Conservation (phyloP, 2,113 vertebrate species). For the Limnothrissa miodon region DNA sequence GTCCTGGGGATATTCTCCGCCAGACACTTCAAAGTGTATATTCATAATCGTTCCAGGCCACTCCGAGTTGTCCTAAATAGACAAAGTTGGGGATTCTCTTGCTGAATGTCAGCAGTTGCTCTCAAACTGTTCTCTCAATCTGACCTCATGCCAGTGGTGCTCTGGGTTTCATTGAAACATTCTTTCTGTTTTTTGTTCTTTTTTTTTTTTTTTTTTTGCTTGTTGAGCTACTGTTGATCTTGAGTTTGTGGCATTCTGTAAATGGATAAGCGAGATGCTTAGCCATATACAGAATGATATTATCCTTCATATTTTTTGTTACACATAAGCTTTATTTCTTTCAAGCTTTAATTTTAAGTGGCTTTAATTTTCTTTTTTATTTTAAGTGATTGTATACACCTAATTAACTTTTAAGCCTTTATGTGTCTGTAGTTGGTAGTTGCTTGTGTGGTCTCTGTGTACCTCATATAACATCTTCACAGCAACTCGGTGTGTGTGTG, state of each 20-base stretch:
- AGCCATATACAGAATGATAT: neutral
- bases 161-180: no score
- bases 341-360: neutral
- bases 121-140: no score
- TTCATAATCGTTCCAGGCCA: no score
- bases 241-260: neutral
- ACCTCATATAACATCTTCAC: neutral
- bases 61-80: no score
- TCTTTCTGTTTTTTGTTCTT: neutral
- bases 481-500: neutral
- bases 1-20: no score
- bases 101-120: no score
- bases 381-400: conserved; percentile 6
- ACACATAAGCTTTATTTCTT: neutral
- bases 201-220: neutral
- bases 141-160: no score
- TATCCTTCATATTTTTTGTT: neutral
- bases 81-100: no score
- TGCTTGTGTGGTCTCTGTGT: conserved; percentile 23
- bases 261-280: neutral
- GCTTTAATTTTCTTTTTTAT: neutral
- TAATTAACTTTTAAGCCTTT: neutral
- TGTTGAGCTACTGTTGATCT: no score
- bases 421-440: conserved; percentile 18
- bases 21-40: no score